These are phyloP conservation scores for Pristionchus pacificus DNA, from an alignment of 1,140 invertebrate genomes.

Conservation along the genomic window DNA sequence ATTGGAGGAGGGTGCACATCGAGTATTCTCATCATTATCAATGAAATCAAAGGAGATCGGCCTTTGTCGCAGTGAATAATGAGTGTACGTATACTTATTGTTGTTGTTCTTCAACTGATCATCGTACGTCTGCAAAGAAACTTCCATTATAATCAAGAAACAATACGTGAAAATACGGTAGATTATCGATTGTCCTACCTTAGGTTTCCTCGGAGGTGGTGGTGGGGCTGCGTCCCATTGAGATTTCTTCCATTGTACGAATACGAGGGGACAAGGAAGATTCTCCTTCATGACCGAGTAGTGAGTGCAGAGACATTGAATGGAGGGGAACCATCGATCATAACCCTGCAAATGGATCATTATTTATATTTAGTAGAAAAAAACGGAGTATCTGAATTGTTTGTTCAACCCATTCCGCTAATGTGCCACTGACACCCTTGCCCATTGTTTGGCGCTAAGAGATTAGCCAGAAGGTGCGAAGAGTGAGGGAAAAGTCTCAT, in stretches of 20 bases:
- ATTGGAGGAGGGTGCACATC: neutral
- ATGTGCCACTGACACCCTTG: neutral
- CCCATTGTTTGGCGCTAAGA: neutral
- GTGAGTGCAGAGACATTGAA: neutral
- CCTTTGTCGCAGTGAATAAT: neutral
- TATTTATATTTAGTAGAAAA: too few relatives aligned
- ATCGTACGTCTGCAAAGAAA: neutral
- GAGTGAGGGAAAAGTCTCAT: neutral
- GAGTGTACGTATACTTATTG: neutral
- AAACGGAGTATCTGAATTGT: neutral
- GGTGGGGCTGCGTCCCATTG: too few relatives aligned
- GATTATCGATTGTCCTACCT: neutral
- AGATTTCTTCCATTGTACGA: neutral
- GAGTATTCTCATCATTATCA: neutral
- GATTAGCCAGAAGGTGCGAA: neutral
- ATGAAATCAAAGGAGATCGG: too few relatives aligned
- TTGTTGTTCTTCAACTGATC: neutral
- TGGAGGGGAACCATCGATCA: neutral
- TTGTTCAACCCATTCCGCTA: neutral
- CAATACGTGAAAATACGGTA: neutral
- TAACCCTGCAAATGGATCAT: neutral
- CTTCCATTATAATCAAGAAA: neutral
- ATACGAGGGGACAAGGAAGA: neutral
- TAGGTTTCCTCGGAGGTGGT: neutral
- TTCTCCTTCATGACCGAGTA: neutral